Evolutionary conservation across 92 coral and sea anemone species (phyloP).

Genomic region (Phenganax marumi): DNA sequence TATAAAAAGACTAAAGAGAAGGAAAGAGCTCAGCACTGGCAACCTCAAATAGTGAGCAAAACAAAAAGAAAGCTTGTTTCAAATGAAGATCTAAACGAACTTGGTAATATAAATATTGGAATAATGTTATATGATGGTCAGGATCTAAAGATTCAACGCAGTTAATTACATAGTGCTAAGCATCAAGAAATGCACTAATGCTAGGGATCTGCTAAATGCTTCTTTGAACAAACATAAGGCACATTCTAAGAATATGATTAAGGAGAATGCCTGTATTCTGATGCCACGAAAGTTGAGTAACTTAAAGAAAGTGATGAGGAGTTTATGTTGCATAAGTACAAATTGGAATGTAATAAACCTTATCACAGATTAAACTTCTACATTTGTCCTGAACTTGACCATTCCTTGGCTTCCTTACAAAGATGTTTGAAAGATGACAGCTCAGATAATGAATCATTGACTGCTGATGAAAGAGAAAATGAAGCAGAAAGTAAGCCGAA

Average conservation of each 20-base stretch:
- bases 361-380: slow-evolving; percentile 43
- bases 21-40: slow-evolving; percentile 31
- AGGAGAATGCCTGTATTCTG: slow-evolving; percentile 37
- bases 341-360: slow-evolving; percentile 47
- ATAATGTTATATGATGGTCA: slow-evolving; percentile 32
- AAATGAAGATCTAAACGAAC: slow-evolving; percentile 18
- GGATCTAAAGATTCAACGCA: slow-evolving; percentile 30
- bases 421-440: slow-evolving; percentile 13
- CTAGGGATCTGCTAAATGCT: slow-evolving; percentile 19
- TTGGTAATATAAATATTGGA: slow-evolving; percentile 21
- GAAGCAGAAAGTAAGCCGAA: slow-evolving; percentile 5
- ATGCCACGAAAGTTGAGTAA: slow-evolving; percentile 49
- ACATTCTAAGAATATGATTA: slow-evolving; percentile 44
- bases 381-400: slow-evolving; percentile 34
- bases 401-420: slow-evolving; percentile 32
- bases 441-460: slow-evolving; percentile 1
- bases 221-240: slow-evolving; percentile 39
- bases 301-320: slow-evolving; percentile 47
- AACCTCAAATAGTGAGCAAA: slow-evolving; percentile 3
- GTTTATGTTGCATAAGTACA: slow-evolving; percentile 48
- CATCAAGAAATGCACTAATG: slow-evolving; percentile 37
- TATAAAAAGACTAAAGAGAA: slow-evolving; percentile 8
- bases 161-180: slow-evolving; percentile 3
- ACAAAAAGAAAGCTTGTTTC: slow-evolving; percentile 29
- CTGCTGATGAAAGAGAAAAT: neutral